A percentile compares a stretch with the other conserved stretches of the same genome.
Conservation (phyloP, 2,113 vertebrate species). For the Monarcha castaneiventris region DNA sequence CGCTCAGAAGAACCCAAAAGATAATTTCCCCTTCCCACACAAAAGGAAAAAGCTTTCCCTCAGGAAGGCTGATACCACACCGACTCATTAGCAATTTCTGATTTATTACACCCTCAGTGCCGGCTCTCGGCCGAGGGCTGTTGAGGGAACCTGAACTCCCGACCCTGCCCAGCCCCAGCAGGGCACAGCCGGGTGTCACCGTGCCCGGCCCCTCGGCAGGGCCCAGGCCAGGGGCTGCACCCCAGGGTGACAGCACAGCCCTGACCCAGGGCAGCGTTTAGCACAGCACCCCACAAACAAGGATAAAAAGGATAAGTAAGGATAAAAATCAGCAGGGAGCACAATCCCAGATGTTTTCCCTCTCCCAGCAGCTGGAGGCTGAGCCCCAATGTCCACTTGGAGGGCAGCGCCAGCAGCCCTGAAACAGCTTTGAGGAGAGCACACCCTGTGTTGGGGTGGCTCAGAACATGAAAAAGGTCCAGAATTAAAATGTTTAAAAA, state of each 20-base stretch:
- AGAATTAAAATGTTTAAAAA: background rate
- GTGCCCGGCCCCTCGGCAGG: background rate
- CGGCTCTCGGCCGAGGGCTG: background rate
- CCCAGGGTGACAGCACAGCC: background rate
- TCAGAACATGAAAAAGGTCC: background rate
- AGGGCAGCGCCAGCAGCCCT: background rate
- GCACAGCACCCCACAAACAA: background rate
- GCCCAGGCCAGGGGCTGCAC: background rate
- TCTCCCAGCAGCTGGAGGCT: background rate
- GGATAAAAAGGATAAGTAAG: background rate
- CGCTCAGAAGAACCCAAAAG: fast-evolving
- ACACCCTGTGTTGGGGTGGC: fast-evolving
- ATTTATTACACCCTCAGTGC: background rate
- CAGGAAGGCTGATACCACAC: background rate
- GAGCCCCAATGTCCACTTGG: fast-evolving
- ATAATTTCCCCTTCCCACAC: background rate
- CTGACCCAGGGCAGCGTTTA: background rate
- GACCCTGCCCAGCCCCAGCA: background rate
- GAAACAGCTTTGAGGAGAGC: background rate
- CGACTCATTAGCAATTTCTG: background rate
- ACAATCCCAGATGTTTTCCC: background rate
- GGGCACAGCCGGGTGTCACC: background rate
- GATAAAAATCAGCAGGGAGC: background rate
- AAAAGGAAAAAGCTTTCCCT: background rate
- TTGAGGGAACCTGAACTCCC: background rate